Conservation (phyloP, 1,140 invertebrate species). For the Zophobas morio region DNA sequence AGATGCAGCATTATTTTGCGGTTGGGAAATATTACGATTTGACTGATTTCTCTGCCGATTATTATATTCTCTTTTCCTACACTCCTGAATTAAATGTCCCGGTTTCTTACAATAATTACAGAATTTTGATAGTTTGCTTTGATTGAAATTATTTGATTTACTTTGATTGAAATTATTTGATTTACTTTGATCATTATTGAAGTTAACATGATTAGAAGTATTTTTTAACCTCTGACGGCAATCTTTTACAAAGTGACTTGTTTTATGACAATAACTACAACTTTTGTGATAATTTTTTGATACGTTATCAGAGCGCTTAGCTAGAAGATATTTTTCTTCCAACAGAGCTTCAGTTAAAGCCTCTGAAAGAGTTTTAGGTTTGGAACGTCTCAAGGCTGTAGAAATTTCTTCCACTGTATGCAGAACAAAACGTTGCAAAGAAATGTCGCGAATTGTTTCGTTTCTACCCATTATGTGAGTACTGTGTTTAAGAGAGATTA, state of each 20-base stretch:
- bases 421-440: conserved; percentile 45
- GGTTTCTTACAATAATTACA: conserved; percentile 54
- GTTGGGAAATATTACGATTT: conserved; percentile 10
- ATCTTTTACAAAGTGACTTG: too few species aligned
- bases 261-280: too few species aligned
- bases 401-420: conserved; percentile 50
- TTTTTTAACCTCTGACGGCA: too few species aligned
- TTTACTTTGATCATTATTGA: too few species aligned
- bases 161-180: conserved; percentile 45
- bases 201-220: too few species aligned
- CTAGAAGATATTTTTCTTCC: conserved; percentile 44
- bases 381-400: conserved; percentile 14
- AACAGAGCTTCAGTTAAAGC: conserved; percentile 37
- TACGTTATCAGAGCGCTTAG: too few species aligned
- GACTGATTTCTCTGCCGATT: conserved; percentile 37
- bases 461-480: conserved; percentile 5
- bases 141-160: conserved; percentile 41
- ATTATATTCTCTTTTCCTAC: conserved; percentile 52
- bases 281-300: too few species aligned
- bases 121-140: conserved; percentile 34
- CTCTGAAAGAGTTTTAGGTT: conserved; percentile 34
- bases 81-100: conserved; percentile 54
- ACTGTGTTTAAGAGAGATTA: too few species aligned
- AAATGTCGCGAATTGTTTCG: conserved; percentile 43
- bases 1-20: conserved; percentile 8